Percentiles rank a stretch among this genome's conserved stretches.
phyloP scores from a whole-genome alignment of 2,797 vertebrate genomes.

The Coilia nasus region DNA sequence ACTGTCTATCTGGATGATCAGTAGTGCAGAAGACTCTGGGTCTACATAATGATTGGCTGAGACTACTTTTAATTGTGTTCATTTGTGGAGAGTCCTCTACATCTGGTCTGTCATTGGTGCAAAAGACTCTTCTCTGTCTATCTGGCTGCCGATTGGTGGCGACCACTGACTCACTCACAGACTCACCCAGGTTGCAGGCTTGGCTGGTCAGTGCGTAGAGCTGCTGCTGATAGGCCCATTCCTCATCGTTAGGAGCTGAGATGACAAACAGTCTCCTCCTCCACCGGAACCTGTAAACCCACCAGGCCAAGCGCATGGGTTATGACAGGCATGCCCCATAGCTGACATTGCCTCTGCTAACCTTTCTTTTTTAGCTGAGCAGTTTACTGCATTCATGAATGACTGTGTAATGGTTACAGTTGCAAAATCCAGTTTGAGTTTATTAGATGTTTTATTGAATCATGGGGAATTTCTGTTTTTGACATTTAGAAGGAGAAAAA shows the following conservation, averaged over 20 bases:
- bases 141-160: not conserved
- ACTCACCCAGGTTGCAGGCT: slow-evolving; percentile 97
- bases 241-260: slow-evolving; percentile 93
- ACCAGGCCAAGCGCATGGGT: slow-evolving; percentile 24
- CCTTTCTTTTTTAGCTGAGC: not conserved
- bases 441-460: slow-evolving; percentile 53
- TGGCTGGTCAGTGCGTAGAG: slow-evolving; percentile 91
- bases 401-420: not conserved
- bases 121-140: not conserved
- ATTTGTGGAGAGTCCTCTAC: no score
- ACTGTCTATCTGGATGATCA: no score
- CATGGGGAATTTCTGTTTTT: slow-evolving; percentile 8
- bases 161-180: not conserved
- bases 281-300: slow-evolving; percentile 89
- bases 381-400: slow-evolving; percentile 10
- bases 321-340: not conserved
- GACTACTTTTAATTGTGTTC: no score
- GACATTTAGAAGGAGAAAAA: not conserved
- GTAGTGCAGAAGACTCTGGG: no score
- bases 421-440: not conserved
- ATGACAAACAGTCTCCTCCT: slow-evolving; percentile 94
- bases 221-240: slow-evolving; percentile 99
- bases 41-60: no score
- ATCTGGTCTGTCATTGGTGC: no score
- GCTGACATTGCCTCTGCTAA: not conserved